Evolutionary conservation across 2,113 vertebrate species (phyloP), one percentile per base, ranked within the genome.

Genomic region (Antechinus flavipes): DNA sequence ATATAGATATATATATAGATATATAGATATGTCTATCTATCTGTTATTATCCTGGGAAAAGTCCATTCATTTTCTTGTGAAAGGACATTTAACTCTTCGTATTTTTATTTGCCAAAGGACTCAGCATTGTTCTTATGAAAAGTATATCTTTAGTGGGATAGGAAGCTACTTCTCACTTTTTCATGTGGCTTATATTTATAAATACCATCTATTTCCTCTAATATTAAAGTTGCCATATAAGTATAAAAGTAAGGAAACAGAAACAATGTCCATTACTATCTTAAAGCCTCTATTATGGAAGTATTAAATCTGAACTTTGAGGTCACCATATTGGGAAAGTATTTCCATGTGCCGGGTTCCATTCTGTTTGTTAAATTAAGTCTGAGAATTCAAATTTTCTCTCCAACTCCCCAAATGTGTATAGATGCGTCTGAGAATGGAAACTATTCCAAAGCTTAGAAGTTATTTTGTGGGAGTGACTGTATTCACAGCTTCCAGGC

Each of bases 381-480:
- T 84, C 96, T 98, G 98, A 98, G 98, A 98, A 97, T 97, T 96
- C 93, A 90, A 97, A 97, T 94, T 56, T 93, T 97, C 97, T n/a
- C 92, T 96, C 92, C 96, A 98, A 96, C 96, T 98, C 96, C 94
- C 95, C 92, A 97, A 97, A 98, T 96, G 97, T 26, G 96, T 96
- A 98, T 94, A 96, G 97, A 96, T 94, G 92, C 94, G 98, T 97
- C 89, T 92, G 96, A 97, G 98, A 98, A 95, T 95, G 94, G 98
- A 98, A 98, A 97, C 97, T 96, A 96, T 98, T 98, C 97, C 96
- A 12, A 42, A 95, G 95, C 89, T 76, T 93, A 54, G 95, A 97
- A 98, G 97, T 95, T 96, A 96, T 97, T 97, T 98, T 97, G 96
- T 97, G 97, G 98, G 97, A 98, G 98, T 96, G 96, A 97, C 96